Conservation (phyloP, 2,797 vertebrate species). For the Clarias platycephalus region DNA sequence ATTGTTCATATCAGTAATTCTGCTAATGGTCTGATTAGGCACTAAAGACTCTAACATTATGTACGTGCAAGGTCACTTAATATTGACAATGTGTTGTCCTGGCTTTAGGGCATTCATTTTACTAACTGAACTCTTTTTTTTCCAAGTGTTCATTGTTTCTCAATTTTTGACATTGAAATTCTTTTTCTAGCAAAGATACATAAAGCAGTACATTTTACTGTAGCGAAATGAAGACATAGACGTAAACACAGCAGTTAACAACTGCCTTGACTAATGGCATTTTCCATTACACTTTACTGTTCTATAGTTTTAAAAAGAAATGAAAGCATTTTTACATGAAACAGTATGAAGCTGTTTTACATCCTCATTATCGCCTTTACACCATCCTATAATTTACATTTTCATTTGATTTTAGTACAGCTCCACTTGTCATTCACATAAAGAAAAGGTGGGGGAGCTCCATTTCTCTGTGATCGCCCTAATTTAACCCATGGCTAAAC, state of each 20-base stretch:
- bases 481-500: neutral
- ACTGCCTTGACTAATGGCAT: neutral
- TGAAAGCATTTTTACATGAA: neutral
- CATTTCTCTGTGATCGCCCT: neutral
- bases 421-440: constrained; percentile 18
- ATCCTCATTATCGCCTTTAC: neutral
- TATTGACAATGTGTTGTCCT: neutral
- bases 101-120: neutral
- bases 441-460: neutral
- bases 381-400: constrained; percentile 12
- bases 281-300: neutral
- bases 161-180: neutral
- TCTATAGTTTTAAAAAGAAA: neutral
- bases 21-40: constrained; percentile 21
- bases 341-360: neutral
- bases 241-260: neutral
- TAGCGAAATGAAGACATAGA: neutral
- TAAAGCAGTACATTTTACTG: neutral
- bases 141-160: neutral
- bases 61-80: constrained; percentile 3
- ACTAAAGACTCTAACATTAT: constrained; percentile 29
- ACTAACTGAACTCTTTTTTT: neutral
- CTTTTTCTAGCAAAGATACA: neutral
- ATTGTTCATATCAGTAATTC: constrained; percentile 37
- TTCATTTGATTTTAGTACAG: neutral